These are phyloP conservation scores for Pempheris klunzingeri DNA, from an alignment of 2,797 vertebrate genomes.

Conservation along the genomic window DNA sequence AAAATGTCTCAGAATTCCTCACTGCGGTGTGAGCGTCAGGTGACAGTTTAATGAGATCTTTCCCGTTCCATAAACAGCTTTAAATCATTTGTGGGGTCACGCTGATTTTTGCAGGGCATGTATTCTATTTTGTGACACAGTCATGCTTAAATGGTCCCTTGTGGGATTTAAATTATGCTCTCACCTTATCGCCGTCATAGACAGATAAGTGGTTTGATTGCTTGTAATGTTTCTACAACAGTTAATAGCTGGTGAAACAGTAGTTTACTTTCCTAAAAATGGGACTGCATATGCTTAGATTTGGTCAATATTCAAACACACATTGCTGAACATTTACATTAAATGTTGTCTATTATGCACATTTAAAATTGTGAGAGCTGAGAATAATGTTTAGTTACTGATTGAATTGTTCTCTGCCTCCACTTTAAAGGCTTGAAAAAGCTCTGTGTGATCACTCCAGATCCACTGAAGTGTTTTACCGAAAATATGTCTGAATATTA, in stretches of 20 bases:
- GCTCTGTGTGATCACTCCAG: slow-evolving; percentile 5
- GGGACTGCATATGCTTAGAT: no score
- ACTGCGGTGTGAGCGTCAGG: background rate
- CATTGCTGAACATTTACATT: background rate
- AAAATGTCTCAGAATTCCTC: slow-evolving; percentile 8
- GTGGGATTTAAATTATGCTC: slow-evolving; percentile 28
- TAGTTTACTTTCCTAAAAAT: background rate
- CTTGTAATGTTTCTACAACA: slow-evolving; percentile 16
- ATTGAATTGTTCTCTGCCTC: slow-evolving; percentile 22
- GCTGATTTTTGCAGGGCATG: background rate
- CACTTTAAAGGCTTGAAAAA: slow-evolving; percentile 21
- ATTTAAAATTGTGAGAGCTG: background rate
- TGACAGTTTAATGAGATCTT: slow-evolving; percentile 28
- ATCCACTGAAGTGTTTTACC: slow-evolving; percentile 34
- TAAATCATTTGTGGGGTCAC: slow-evolving; percentile 1
- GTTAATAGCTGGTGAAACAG: slow-evolving; percentile 5
- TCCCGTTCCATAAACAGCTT: slow-evolving; percentile 18
- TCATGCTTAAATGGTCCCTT: slow-evolving; percentile 27
- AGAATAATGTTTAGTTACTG: slow-evolving; percentile 14
- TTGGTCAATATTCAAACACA: background rate
- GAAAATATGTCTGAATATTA: slow-evolving; percentile 47
- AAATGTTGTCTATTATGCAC: slow-evolving; percentile 9
- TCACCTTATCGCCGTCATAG: slow-evolving; percentile 1
- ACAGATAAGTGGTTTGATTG: slow-evolving; percentile 19
- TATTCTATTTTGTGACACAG: background rate